Conservation (phyloP, 2,888 invertebrate genomes). For the Smittia aterrima region DNA sequence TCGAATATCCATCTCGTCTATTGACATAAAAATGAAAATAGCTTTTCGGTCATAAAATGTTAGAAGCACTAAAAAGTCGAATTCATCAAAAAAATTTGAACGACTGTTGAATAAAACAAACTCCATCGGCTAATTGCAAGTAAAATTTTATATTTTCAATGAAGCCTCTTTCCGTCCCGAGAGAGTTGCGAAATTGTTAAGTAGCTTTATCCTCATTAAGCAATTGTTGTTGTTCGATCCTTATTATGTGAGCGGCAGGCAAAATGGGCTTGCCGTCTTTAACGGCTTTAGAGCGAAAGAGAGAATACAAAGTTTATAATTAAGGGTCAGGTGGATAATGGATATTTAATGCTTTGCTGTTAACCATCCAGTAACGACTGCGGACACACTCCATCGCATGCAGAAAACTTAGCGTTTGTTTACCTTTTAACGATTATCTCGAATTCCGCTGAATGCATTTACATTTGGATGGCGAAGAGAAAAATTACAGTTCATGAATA, state of each 20-base stretch:
- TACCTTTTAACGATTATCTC: too few relatives aligned
- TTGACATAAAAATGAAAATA: slow-evolving; percentile 3
- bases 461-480: too few relatives aligned
- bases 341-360: slow-evolving; percentile 38
- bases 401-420: too few relatives aligned
- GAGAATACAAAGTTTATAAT: slow-evolving; percentile 6
- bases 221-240: too few relatives aligned
- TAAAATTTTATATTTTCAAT: not conserved
- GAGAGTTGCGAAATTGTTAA: not conserved
- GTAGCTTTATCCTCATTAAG: not conserved
- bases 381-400: not conserved
- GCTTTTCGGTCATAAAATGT: not conserved
- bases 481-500: too few relatives aligned
- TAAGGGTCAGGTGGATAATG: slow-evolving; percentile 37
- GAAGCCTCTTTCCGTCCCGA: not conserved
- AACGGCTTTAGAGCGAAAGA: not conserved
- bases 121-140: not conserved
- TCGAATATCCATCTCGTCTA: not conserved
- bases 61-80: not conserved
- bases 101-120: not conserved
- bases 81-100: slow-evolving; percentile 3
- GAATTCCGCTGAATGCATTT: too few relatives aligned
- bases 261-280: not conserved
- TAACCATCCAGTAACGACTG: slow-evolving; percentile 15
- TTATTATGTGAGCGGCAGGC: not conserved